A percentile compares a stretch with the other conserved stretches of the same genome.
Evolutionary conservation across 1,140 invertebrate genomes (phyloP).

Genomic region (Plutomurus gul): DNA sequence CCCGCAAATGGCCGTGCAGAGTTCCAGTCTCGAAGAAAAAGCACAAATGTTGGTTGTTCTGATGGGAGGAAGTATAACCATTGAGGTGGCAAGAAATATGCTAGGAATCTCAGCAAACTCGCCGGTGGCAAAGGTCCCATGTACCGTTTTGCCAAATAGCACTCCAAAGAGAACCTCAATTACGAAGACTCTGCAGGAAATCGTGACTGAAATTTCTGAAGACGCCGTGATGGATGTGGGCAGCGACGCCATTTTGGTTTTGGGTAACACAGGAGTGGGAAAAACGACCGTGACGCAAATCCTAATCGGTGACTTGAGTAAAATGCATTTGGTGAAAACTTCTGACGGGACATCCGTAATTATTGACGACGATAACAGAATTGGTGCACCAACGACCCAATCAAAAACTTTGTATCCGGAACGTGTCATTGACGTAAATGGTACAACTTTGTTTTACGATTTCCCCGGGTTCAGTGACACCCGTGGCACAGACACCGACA

Average conservation of each 20-base stretch:
- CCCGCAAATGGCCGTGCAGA: too few species aligned
- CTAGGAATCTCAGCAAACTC: too few species aligned
- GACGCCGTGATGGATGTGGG: too few species aligned
- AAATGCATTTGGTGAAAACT: not conserved
- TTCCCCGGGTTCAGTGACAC: slow-evolving; percentile 53
- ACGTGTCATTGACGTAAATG: slow-evolving; percentile 3
- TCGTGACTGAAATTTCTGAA: too few species aligned
- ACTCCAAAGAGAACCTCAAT: too few species aligned
- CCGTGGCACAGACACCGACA: slow-evolving; percentile 41
- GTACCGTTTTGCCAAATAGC: too few species aligned
- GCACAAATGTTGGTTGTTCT: too few species aligned
- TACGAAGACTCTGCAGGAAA: too few species aligned
- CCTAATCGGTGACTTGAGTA: slow-evolving; percentile 37
- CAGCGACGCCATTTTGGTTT: slow-evolving; percentile 36
- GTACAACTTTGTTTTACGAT: slow-evolving; percentile 42
- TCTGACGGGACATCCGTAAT: not conserved
- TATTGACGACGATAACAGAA: not conserved
- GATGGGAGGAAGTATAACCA: too few species aligned
- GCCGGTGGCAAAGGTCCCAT: too few species aligned
- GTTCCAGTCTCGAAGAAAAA: too few species aligned
- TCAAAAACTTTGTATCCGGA: slow-evolving; percentile 51
- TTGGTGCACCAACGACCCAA: not conserved
- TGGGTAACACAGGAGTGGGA: slow-evolving; percentile 52
- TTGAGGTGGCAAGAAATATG: too few species aligned
- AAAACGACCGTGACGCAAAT: slow-evolving; percentile 50